A percentile compares a stretch with the other conserved stretches of the same genome.
Conservation (phyloP, 2,797 vertebrate genomes). For the Tokudaia muenninki region DNA sequence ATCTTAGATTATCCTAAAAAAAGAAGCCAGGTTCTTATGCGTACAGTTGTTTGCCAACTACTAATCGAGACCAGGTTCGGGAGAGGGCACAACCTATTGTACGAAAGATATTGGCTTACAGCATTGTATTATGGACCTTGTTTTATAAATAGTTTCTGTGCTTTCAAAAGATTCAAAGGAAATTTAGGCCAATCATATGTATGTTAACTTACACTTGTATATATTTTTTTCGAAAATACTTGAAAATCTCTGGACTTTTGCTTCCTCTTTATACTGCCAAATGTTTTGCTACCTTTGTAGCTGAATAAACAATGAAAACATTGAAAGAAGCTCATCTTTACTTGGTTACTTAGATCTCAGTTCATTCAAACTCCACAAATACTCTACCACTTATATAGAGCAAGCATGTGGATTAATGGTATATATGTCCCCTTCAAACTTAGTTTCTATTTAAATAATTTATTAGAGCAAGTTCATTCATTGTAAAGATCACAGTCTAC, state of each 20-base stretch:
- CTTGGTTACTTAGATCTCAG: background rate
- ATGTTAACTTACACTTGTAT: background rate
- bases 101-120: background rate
- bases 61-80: background rate
- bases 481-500: background rate
- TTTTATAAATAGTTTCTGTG: conserved; percentile 12
- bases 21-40: background rate
- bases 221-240: conserved; percentile 5
- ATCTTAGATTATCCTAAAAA: background rate
- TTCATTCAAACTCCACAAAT: background rate
- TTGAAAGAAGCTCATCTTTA: background rate
- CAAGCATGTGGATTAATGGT: background rate
- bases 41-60: background rate
- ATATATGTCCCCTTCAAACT: background rate
- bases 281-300: conserved; percentile 24
- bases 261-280: conserved; percentile 15
- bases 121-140: background rate
- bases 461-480: background rate
- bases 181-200: background rate
- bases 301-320: conserved; percentile 17
- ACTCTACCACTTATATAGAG: background rate
- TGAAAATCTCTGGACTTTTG: conserved; percentile 25
- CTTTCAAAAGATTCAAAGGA: conserved; percentile 28
- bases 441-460: conserved; percentile 12
- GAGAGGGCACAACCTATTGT: background rate